These are phyloP conservation scores for Pollachius pollachius DNA, from an alignment of 2,113 vertebrate species.

Conservation along the genomic window DNA sequence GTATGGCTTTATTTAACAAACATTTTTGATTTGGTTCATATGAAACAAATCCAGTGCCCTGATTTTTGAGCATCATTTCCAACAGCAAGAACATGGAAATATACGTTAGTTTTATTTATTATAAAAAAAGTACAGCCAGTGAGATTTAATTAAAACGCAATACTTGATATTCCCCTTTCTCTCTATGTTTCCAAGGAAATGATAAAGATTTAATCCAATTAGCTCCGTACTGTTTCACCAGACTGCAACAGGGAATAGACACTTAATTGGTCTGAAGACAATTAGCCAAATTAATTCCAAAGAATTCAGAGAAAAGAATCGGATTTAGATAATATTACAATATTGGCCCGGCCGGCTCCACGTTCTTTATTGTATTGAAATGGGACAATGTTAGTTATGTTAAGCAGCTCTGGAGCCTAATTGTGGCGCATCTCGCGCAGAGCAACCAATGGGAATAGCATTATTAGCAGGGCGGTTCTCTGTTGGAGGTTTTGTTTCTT, in stretches of 20 bases:
- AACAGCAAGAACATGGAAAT: slow-evolving; percentile 42
- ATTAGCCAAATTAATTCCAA: slow-evolving; percentile 80
- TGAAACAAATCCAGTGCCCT: background rate
- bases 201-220: slow-evolving; percentile 83
- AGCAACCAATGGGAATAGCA: slow-evolving; percentile 51
- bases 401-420: slow-evolving; percentile 45
- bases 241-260: slow-evolving; percentile 73
- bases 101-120: slow-evolving; percentile 28
- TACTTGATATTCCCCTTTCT: slow-evolving; percentile 64
- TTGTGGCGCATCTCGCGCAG: slow-evolving; percentile 52
- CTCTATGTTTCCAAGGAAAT: slow-evolving; percentile 68
- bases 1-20: too few relatives aligned
- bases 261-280: slow-evolving; percentile 80
- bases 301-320: slow-evolving; percentile 72
- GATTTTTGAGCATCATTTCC: slow-evolving; percentile 44
- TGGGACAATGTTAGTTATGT: slow-evolving; percentile 46
- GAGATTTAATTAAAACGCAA: slow-evolving; percentile 68
- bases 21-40: too few relatives aligned
- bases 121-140: slow-evolving; percentile 69
- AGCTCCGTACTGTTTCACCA: slow-evolving; percentile 71
- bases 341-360: slow-evolving; percentile 48
- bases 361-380: slow-evolving; percentile 63
- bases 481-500: slow-evolving; percentile 23
- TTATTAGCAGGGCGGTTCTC: slow-evolving; percentile 43
- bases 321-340: slow-evolving; percentile 72